phyloP scores from a whole-genome alignment of 2,888 invertebrate genomes.

The Machimus rusticus region DNA sequence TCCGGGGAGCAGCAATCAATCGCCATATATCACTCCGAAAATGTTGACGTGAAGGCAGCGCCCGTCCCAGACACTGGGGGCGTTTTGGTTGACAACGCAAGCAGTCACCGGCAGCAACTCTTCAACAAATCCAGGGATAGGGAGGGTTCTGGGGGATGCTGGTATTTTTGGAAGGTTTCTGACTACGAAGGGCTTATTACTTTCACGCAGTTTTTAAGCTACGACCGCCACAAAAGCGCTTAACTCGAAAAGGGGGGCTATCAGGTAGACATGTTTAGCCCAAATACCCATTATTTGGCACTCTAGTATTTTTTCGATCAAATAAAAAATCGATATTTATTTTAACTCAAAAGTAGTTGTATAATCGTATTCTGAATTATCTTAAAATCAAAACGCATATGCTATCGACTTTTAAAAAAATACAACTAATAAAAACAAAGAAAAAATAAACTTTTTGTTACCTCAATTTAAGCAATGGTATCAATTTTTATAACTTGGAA shows the following conservation, averaged over 20 bases:
- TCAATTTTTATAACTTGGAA: background rate
- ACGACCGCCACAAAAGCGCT: too few species aligned
- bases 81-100: background rate
- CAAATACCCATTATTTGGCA: too few species aligned
- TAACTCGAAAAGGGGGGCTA: too few species aligned
- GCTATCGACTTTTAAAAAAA: too few species aligned
- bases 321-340: too few species aligned
- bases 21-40: background rate
- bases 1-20: constrained; percentile 6
- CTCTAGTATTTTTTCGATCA: too few species aligned
- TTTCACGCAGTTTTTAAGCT: background rate
- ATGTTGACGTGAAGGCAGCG: constrained; percentile 8
- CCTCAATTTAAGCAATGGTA: background rate
- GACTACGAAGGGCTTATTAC: background rate
- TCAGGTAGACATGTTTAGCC: too few species aligned
- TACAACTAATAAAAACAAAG: too few species aligned
- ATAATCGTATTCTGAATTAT: too few species aligned
- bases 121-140: background rate
- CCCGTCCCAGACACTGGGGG: background rate
- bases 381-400: too few species aligned
- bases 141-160: background rate
- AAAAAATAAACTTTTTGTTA: too few species aligned
- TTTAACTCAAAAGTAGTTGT: too few species aligned
- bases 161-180: background rate
- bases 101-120: background rate